Conservation (phyloP, 2,888 invertebrate genomes). For the Hyposoter didymator region DNA sequence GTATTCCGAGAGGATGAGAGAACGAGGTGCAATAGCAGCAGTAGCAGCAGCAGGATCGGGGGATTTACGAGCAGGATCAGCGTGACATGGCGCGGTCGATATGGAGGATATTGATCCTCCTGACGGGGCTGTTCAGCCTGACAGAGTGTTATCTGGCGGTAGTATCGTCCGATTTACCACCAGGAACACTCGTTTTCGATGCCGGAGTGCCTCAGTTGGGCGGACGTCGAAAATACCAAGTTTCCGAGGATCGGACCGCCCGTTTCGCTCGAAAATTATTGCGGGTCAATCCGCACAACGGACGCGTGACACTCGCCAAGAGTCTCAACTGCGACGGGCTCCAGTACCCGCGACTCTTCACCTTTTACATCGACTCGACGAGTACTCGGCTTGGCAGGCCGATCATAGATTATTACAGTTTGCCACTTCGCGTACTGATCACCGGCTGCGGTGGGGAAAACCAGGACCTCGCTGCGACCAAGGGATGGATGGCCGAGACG, state of each 20-base stretch:
- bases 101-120: constrained; percentile 73
- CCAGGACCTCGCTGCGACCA: constrained; percentile 89
- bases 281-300: constrained; percentile 90
- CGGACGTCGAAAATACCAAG: constrained; percentile 91
- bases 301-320: constrained; percentile 90
- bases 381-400: constrained; percentile 89
- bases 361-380: constrained; percentile 94
- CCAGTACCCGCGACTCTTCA: constrained; percentile 93
- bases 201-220: constrained; percentile 92
- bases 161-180: constrained; percentile 83
- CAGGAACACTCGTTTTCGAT: constrained; percentile 90
- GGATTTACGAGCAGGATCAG: constrained; percentile 12
- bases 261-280: constrained; percentile 92
- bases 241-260: constrained; percentile 92
- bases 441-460: constrained; percentile 90
- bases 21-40: not conserved
- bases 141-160: constrained; percentile 80
- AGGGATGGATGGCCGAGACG: constrained; percentile 94
- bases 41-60: not conserved
- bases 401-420: constrained; percentile 93
- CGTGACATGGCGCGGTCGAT: constrained; percentile 78
- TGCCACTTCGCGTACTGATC: constrained; percentile 91
- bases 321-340: constrained; percentile 92
- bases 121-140: constrained; percentile 72
- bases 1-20: constrained; percentile 9